These are phyloP conservation scores for Dendrolimus kikuchii DNA, from an alignment of 1,140 invertebrate genomes.

Conservation along the genomic window DNA sequence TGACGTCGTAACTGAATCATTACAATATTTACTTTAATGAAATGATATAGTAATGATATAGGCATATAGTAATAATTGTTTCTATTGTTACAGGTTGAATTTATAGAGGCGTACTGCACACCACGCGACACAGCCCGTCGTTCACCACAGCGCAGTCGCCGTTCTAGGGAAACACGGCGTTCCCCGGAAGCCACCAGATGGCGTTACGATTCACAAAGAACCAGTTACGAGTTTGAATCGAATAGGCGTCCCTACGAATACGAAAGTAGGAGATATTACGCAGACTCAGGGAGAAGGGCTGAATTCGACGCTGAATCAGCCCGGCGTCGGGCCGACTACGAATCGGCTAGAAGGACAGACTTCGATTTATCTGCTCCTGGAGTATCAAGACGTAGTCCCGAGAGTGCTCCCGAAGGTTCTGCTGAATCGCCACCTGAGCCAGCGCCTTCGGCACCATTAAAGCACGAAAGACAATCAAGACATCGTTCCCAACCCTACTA, in stretches of 20 bases:
- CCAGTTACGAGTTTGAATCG: constrained; percentile 56
- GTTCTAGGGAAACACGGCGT: constrained; percentile 49
- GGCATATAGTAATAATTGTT: background rate
- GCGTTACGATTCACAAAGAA: constrained; percentile 49
- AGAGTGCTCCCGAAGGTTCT: constrained; percentile 58
- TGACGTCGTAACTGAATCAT: no score
- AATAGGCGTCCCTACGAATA: constrained; percentile 53
- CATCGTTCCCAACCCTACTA: constrained; percentile 59
- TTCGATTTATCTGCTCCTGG: constrained; percentile 62
- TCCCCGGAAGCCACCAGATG: constrained; percentile 57
- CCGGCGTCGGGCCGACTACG: constrained; percentile 57
- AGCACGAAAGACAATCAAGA: constrained; percentile 42
- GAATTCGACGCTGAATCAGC: constrained; percentile 64
- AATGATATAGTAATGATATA: no score
- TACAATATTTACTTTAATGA: no score
- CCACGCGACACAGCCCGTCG: constrained; percentile 71
- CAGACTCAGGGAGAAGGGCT: constrained; percentile 14
- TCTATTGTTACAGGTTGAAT: constrained; percentile 71
- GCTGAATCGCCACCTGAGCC: constrained; percentile 58
- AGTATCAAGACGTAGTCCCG: constrained; percentile 50
- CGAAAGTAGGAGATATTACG: constrained; percentile 44
- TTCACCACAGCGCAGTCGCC: constrained; percentile 55
- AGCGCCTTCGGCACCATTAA: constrained; percentile 53
- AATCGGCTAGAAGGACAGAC: constrained; percentile 58
- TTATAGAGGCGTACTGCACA: constrained; percentile 75